These are phyloP conservation scores for Cryptophagus acutangulus DNA, from an alignment of 2,888 invertebrate species.

Conservation along the genomic window DNA sequence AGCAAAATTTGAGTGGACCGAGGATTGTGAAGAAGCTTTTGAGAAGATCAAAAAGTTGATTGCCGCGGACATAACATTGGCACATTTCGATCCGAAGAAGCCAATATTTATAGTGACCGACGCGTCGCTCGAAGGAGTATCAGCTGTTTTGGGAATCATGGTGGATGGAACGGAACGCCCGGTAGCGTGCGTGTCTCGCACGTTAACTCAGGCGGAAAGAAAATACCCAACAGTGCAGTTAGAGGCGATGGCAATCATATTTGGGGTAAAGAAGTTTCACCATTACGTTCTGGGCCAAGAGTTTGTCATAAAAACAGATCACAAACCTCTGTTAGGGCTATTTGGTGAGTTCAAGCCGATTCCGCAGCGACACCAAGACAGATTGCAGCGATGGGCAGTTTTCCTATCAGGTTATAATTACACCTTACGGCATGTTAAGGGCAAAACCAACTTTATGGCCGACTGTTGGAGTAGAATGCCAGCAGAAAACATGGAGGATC, in stretches of 20 bases:
- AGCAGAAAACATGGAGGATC: background rate
- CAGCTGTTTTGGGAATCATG: slow-evolving; percentile 13
- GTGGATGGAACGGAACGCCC: slow-evolving; percentile 17
- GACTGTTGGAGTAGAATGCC: background rate
- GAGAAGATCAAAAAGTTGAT: background rate
- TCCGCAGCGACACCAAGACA: slow-evolving; percentile 6
- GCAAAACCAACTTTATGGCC: background rate
- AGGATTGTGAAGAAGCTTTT: slow-evolving; percentile 10
- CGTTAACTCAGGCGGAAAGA: slow-evolving; percentile 14
- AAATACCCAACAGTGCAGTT: slow-evolving; percentile 17
- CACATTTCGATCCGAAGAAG: slow-evolving; percentile 3
- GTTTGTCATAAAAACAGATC: slow-evolving; percentile 17
- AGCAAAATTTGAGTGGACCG: slow-evolving; percentile 4
- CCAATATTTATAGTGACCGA: background rate
- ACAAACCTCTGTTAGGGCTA: slow-evolving; percentile 16
- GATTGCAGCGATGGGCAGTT: slow-evolving; percentile 10
- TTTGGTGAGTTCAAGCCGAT: slow-evolving; percentile 13
- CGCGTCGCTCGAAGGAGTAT: slow-evolving; percentile 3
- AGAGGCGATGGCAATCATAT: slow-evolving; percentile 16
- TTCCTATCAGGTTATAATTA: background rate
- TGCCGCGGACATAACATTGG: background rate
- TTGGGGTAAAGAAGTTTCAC: slow-evolving; percentile 10
- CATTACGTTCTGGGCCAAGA: slow-evolving; percentile 10
- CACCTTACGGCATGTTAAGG: background rate
- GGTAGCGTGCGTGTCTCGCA: slow-evolving; percentile 20